phyloP scores from a whole-genome alignment of 1,140 invertebrate genomes.

The Aethina tumida region DNA sequence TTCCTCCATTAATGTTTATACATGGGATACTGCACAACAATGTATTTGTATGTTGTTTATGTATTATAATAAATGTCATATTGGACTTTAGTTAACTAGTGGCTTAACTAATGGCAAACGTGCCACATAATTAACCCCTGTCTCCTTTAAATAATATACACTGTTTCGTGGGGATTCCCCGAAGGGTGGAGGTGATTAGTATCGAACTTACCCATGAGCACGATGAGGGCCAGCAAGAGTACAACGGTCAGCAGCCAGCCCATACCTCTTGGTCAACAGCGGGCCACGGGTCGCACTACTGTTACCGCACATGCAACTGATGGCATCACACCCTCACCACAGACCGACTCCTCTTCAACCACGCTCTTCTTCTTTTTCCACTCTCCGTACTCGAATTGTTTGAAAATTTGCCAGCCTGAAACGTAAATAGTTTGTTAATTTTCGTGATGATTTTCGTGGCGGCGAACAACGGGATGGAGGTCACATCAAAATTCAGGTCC shows the following conservation, averaged over 20 bases:
- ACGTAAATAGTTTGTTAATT: no score
- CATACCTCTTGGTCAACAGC: conserved; percentile 23
- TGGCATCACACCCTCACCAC: no score
- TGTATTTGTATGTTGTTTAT: no score
- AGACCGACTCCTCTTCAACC: conserved; percentile 5
- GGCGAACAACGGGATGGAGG: no score
- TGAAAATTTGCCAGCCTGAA: no score
- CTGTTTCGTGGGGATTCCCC: neutral
- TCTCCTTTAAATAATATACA: conserved; percentile 1
- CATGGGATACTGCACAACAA: no score
- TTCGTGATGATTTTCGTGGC: no score
- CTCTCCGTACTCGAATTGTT: no score
- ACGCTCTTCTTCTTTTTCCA: conserved; percentile 3
- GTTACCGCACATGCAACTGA: no score
- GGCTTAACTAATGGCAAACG: neutral
- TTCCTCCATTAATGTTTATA: no score
- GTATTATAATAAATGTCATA: neutral
- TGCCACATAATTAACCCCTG: conserved; percentile 2
- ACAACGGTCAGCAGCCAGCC: conserved; percentile 25
- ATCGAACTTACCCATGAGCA: conserved; percentile 21
- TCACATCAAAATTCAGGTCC: no score
- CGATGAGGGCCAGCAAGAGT: conserved; percentile 24
- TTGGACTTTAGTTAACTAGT: neutral
- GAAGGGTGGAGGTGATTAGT: conserved; percentile 2
- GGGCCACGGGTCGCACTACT: no score